Base-by-base conservation (phyloP, 2,888 invertebrate genomes). In the Eretmocerus hayati region DNA sequence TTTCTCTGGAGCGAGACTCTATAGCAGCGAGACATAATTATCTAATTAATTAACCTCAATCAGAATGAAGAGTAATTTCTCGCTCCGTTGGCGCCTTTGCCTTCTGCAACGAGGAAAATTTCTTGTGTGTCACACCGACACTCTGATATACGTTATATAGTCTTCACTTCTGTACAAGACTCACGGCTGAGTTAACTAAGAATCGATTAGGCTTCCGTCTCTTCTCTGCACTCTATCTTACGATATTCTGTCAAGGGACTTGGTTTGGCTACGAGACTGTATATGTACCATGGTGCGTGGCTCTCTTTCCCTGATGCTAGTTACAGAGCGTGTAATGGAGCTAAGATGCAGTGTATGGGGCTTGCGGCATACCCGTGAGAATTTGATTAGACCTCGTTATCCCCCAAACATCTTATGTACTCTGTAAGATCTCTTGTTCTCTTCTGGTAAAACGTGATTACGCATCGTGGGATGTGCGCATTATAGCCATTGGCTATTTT, bases 1-100 rank as follows among this genome's bases (percentile, higher is more conserved):
- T n/a, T n/a, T n/a, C 30, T 8, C 30, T 30, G 30, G 30, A 30
- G 30, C 15, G 22, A n/a, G 31, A 36, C 36, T 52, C 48, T 26
- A 53, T 46, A 54, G 58, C 55, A 50, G 53, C 50, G 52, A 56
- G 65, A 67, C 67, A 69, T 71, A 70, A 71, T 71, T 71, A 71
- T 71, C 71, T 71, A 71, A 71, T 71, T 70, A 71, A 71, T 71
- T 71, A 71, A 71, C 69, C 69, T 69, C 71, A 71, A 71, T 71
- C 71, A 69, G 67, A 70, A 69, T 69, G 71, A 70, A 70, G 70
- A 70, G 71, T 71, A 71, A 71, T 71, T 71, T 71, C 71, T 65
- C 71, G 71, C 63, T 71, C 59, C 63, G 70, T 56, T 71, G 69
- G 65, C 65, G 69, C 67, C 68, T 69, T 70, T 70, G 48, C 44